Conservation (phyloP, 2,113 vertebrate genomes). For the Thalassarche chlororhynchos region DNA sequence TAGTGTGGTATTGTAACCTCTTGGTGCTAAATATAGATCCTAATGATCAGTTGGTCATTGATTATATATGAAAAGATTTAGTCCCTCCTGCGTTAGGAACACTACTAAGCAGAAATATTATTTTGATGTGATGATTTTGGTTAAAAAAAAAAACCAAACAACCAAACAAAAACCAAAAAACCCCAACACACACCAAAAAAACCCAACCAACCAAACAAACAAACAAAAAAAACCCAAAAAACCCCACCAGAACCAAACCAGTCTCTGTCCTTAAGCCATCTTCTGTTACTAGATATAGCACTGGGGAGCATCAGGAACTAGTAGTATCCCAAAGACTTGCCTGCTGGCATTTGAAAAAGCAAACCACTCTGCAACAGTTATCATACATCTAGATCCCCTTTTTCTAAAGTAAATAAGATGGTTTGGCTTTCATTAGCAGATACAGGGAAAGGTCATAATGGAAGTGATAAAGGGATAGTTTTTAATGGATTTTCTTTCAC, state of each 20-base stretch:
- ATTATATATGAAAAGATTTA: neutral
- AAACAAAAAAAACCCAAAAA: neutral
- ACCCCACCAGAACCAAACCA: neutral
- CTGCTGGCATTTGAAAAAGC: neutral
- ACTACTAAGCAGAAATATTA: neutral
- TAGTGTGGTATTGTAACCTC: neutral
- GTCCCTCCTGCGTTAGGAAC: neutral
- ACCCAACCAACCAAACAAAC: too few relatives aligned
- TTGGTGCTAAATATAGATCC: neutral
- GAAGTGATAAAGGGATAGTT: neutral
- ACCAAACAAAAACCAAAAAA: neutral
- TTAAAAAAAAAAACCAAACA: neutral
- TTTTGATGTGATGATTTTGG: neutral
- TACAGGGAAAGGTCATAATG: neutral
- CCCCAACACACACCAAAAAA: neutral
- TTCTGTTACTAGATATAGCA: neutral
- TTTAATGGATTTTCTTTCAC: neutral
- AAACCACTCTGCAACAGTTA: neutral
- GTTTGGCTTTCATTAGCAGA: neutral
- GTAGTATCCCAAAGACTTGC: neutral
- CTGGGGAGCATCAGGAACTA: neutral
- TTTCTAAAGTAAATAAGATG: neutral
- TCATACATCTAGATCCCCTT: neutral
- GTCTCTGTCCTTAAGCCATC: neutral
- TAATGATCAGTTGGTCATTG: neutral